Base-by-base conservation (phyloP, 2,888 invertebrate genomes). In the Euplexia lucipara region DNA sequence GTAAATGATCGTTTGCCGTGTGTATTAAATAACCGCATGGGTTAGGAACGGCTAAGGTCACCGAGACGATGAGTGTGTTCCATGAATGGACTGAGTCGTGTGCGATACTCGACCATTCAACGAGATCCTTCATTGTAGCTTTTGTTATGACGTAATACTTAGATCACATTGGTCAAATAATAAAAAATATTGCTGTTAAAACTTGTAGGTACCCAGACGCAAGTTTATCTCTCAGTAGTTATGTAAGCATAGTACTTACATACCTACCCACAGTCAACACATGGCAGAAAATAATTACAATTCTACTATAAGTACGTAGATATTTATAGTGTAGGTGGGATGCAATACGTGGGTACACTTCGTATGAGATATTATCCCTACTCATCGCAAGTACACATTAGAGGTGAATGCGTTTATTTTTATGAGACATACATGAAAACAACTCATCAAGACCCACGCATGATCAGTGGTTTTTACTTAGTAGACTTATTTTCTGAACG, bases 21-120 rank as follows among this genome's bases (percentile, higher is more conserved):
- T 75, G 63, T 83, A 84, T 83, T 84, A 82, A 86, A 86, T 85
- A 86, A 83, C 81, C 85, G 83, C 86, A 86, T 86, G 82, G 86
- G 68, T 70, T 80, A 73, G 81, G 79, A 75, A 83, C 79, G 80
- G 76, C 83, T 88, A 89, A 90, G 89, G 91, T 91, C 91, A 91
- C 81, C 83, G 83, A n/a, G n/a, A 63, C 84, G 84, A 82, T 75
- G 83, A 86, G 61, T 81, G 83, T 85, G 85, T 85, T 85, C 86
- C 88, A 88, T 92, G 92, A 92, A 92, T 92, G 92, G 86, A 84
- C 80, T 69, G 86, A 85, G 82, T 78, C 84, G 84, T 78, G 82
- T 85, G 81, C 84, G 86, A 85, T 85, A 76, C 75, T 64, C 85
- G 83, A 75, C 87, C 90, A 92, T 92, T 92, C 90, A 92, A 85